Evolutionary conservation across 2,888 invertebrate species (phyloP), one percentile per base, ranked within the genome.

Genomic region (Pterostichus madidus): DNA sequence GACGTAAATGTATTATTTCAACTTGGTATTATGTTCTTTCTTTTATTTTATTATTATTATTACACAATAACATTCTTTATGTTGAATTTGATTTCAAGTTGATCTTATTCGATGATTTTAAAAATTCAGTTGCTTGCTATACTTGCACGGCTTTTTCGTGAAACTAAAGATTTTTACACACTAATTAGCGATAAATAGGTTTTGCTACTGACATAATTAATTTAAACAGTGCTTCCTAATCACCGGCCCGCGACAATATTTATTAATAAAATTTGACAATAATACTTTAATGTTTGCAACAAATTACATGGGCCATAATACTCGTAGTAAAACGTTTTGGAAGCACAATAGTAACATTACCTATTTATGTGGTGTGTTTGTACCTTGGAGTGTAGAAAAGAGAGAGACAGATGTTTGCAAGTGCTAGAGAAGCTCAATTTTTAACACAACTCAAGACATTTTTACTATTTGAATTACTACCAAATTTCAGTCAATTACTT

Each of bases 1-100:
- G 39, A 71, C 68, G 68, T 71, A 71, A 71, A 71, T 71, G 68
- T 71, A 71, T 71, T 71, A 71, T 39, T 71, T 71, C 68, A 71
- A 71, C 17, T 71, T 71, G 68, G 68, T 71, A 71, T 71, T 71
- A 71, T 71, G 44, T 71, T 64, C 64, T 64, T 64, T 59, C 24
- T 24, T 31, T 71, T 71, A 68, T 68, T 44, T 68, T 68, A 71
- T 71, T 44, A 64, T 71, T 71, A 71, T 71, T 56, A 71, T 71
- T 71, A 71, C 17, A 44, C 68, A 71, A 71, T 71, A 71, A 71
- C 68, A 71, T 71, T 71, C 68, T 71, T 71, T 44, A 44, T 71
- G 44, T 71, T 71, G 68, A 71, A 64, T 35, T 64, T 64, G 39
- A 32, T 35, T 64, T 64, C 64, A 64, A 64, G 64, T 64, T 64